Base-by-base conservation (phyloP, 2,888 invertebrate genomes). In the Yponomeuta malinellus region DNA sequence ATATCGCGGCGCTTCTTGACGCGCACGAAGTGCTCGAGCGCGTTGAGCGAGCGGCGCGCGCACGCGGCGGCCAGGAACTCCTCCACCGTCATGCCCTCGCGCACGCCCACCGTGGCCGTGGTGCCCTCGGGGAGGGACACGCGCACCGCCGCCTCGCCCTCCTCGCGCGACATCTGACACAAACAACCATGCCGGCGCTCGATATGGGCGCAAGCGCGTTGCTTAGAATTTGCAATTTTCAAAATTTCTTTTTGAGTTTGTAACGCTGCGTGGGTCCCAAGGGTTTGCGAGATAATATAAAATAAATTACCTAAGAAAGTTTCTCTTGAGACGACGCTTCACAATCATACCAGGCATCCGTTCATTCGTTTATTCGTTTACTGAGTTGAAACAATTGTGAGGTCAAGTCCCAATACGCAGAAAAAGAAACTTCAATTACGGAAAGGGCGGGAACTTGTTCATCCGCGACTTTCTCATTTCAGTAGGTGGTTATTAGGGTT, bases 11-110 rank as follows among this genome's bases (percentile, higher is more conserved):
- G 95, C 86, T 98, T 98, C 92, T 98, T 98, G 76, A 98, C 97
- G 77, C 98, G 94, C 72, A 99, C 97, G 90, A 98, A 99, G 90
- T 98, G 98, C 87, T 99, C 98, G 89, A 97, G 96, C 63, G 98
- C 96, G 89, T 97, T 98, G 76, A 99, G 95, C 78, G 96, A 97
- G 85, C 98, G 97, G 77, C 98, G 95, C 75, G 96, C 96, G 91
- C 98, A 98, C 70, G 98, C 98, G 77, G 96, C 96, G 67, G 97
- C 97, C 75, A 99, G 93, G 88, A 99, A 97, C 90, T 99, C 98
- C 85, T 98, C 98, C 69, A 98, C 98, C 59, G 98, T 96, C 97
- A 98, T 98, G 74, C 96, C 96, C 75, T 98, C 98, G 79, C 97
- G 95, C 77, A 98, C 94, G 82, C 96, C 96, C 75, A 98, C 97